Conservation (phyloP, 2,113 vertebrate species). For the Fregetta grallaria region DNA sequence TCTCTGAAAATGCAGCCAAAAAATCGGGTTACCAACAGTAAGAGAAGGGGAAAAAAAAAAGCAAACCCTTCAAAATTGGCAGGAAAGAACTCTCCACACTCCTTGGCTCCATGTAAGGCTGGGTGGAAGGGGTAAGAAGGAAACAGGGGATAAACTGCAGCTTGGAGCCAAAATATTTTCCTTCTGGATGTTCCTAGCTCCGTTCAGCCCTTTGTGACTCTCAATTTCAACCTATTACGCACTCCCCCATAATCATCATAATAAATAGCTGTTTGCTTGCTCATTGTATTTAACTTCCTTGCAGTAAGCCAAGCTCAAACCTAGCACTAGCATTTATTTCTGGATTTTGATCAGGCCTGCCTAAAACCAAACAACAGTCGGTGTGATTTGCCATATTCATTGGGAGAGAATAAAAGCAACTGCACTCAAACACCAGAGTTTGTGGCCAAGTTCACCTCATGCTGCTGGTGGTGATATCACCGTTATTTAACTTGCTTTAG, state of each 20-base stretch:
- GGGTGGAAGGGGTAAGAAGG: constrained; percentile 6
- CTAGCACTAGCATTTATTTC: constrained; percentile 12
- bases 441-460: constrained; percentile 46
- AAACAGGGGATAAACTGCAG: neutral
- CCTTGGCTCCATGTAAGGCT: neutral
- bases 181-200: constrained; percentile 15
- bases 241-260: constrained; percentile 6
- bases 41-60: neutral
- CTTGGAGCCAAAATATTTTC: constrained; percentile 8
- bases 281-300: constrained; percentile 27
- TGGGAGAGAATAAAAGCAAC: constrained; percentile 30
- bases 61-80: neutral
- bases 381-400: neutral
- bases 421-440: neutral
- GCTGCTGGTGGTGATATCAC: constrained; percentile 33
- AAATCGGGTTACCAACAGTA: constrained; percentile 4
- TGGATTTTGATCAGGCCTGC: constrained; percentile 29
- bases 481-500: neutral
- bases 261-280: constrained; percentile 44
- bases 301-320: constrained; percentile 24
- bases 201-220: constrained; percentile 36
- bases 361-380: neutral
- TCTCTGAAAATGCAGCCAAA: constrained; percentile 4
- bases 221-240: constrained; percentile 1
- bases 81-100: neutral